A percentile compares a stretch with the other conserved stretches of the same genome.
Evolutionary conservation across 1,140 invertebrate species (phyloP).

Genomic region (Bombus vancouverensis): DNA sequence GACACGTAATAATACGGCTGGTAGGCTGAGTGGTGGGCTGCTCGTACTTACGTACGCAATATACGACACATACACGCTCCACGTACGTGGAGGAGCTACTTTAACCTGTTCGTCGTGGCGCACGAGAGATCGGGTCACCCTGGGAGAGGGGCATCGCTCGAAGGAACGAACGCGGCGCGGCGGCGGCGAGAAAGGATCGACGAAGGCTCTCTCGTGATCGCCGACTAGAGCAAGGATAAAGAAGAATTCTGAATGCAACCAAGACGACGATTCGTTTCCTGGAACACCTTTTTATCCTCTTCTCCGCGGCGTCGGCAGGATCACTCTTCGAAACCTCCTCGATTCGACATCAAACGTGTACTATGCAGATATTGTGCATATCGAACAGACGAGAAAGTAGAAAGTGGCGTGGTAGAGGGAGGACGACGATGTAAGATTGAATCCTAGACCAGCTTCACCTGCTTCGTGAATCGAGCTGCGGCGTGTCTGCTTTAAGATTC

Average conservation of each 20-base stretch:
- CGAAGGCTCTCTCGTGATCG: constrained; percentile 22
- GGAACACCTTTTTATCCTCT: constrained; percentile 20
- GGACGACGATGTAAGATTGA: constrained; percentile 18
- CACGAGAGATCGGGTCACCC: constrained; percentile 56
- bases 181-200: constrained; percentile 43
- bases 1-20: constrained; percentile 46
- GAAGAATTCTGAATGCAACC: not conserved
- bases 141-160: constrained; percentile 17
- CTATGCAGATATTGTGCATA: constrained; percentile 19
- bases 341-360: not conserved
- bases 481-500: not conserved
- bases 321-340: not conserved
- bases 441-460: constrained; percentile 48
- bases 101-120: constrained; percentile 57
- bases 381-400: constrained; percentile 58
- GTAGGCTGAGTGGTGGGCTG: constrained; percentile 32
- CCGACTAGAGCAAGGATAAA: constrained; percentile 11
- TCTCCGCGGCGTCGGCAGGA: not conserved
- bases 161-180: not conserved
- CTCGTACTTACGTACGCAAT: not conserved
- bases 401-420: constrained; percentile 44
- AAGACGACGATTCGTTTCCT: constrained; percentile 20
- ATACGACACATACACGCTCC: not conserved
- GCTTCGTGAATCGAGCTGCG: constrained; percentile 10
- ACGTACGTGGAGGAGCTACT: constrained; percentile 35